Evolutionary conservation across 2,888 invertebrate genomes (phyloP).

Genomic region (Xylota sylvarum): DNA sequence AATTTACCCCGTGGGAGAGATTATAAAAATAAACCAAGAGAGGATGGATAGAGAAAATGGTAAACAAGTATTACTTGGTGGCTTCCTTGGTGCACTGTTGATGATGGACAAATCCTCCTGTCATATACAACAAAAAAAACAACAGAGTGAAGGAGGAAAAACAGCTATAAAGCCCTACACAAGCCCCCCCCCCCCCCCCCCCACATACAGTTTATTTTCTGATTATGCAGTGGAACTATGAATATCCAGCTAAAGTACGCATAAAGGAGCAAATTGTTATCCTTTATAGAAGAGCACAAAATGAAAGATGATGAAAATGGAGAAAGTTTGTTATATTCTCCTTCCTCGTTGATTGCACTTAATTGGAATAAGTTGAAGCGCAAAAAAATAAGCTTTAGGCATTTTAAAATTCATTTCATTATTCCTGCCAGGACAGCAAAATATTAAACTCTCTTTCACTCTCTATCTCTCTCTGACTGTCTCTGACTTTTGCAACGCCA

Average conservation of each 20-base stretch:
- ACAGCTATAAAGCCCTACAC: too few species aligned
- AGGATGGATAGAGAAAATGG: too few species aligned
- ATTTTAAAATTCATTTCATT: neutral
- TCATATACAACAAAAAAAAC: neutral
- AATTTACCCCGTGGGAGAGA: conserved; percentile 7
- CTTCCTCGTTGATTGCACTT: neutral
- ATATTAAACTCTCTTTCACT: neutral
- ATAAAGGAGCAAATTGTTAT: neutral
- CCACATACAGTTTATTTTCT: neutral
- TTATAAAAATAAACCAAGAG: neutral
- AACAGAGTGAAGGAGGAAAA: too few species aligned
- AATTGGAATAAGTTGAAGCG: neutral
- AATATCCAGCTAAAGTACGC: neutral
- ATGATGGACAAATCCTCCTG: neutral
- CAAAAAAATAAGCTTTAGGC: neutral
- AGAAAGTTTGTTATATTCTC: neutral
- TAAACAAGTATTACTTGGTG: neutral
- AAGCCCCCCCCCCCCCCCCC: too few species aligned
- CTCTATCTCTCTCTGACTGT: too few species aligned
- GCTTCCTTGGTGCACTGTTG: neutral
- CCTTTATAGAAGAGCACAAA: neutral
- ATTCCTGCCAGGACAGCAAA: neutral
- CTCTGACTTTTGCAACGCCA: neutral
- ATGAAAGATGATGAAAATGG: neutral
- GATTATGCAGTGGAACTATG: neutral